Evolutionary conservation across 2,888 invertebrate species (phyloP), one percentile per base, ranked within the genome.

Genomic region (Athripsodes cinereus): DNA sequence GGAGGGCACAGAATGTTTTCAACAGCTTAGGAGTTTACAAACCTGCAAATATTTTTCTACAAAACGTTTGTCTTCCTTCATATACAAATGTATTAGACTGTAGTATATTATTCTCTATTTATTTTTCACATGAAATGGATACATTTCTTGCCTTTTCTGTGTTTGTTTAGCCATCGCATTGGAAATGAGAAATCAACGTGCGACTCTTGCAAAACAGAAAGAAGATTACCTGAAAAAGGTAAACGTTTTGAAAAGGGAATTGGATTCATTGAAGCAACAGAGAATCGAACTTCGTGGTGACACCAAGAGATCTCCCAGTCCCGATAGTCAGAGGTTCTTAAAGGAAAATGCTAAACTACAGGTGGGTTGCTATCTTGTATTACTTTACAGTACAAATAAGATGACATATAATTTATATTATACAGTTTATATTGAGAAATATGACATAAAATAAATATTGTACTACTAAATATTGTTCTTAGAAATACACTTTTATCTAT

Each of bases 311-410:
- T 87, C 88, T 5, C 84, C 85, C 34, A 86, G 88, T 61, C 86
- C 89, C 0, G 90, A 90, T 64, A 88, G 87, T 66, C 86, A 85
- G 71, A 81, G 86, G 64, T 89, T 91, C 69, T 79, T 91, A 59
- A 87, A 88, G 69, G 90, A 92, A 72, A 92, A 92, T 72, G 85
- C 87, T 67, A 90, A 89, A 67, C 74, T 92, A 55, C 92, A 92
- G 89, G 92, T 91, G n/a, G n/a, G n/a, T n/a, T n/a, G n/a, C n/a
- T n/a, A n/a, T n/a, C n/a, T n/a, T n/a, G n/a, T n/a, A n/a, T n/a
- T n/a, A n/a, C n/a, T n/a, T n/a, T n/a, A n/a, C n/a, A n/a, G n/a
- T n/a, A n/a, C n/a, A n/a, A n/a, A n/a, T n/a, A n/a, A n/a, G n/a
- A n/a, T n/a, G n/a, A n/a, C n/a, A n/a, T n/a, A n/a, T n/a, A n/a